Evolutionary conservation across 2,797 vertebrate species (phyloP).

Genomic region (Dromococcyx pavoninus): DNA sequence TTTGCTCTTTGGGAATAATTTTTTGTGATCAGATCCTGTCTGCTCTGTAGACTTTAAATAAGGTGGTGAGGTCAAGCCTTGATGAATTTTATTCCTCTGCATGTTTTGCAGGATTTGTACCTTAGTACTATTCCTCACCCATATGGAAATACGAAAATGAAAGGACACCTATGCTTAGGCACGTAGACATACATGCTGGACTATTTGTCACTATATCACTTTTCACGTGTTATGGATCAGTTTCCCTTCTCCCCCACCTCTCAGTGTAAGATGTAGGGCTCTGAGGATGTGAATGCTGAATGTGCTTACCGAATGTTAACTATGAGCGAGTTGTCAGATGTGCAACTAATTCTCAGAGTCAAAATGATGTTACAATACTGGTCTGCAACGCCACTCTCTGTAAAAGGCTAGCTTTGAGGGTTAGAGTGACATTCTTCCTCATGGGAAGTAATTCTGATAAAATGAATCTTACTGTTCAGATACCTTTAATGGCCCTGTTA

Average conservation of each 20-base stretch:
- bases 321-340: background rate
- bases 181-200: accelerated
- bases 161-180: accelerated
- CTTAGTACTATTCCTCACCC: background rate
- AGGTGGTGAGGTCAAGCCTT: background rate
- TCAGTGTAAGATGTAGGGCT: background rate
- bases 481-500: background rate
- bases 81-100: background rate
- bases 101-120: background rate
- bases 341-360: background rate
- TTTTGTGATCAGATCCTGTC: background rate
- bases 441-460: background rate
- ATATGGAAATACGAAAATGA: background rate
- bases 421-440: background rate
- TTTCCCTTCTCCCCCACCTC: background rate
- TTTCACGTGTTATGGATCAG: background rate
- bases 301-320: background rate
- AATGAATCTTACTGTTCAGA: background rate
- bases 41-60: background rate
- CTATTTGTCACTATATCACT: background rate
- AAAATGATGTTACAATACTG: background rate
- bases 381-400: background rate
- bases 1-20: background rate
- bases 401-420: background rate
- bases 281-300: background rate